Base-by-base conservation (phyloP, 2,113 vertebrate species). In the Sebastes fasciatus region DNA sequence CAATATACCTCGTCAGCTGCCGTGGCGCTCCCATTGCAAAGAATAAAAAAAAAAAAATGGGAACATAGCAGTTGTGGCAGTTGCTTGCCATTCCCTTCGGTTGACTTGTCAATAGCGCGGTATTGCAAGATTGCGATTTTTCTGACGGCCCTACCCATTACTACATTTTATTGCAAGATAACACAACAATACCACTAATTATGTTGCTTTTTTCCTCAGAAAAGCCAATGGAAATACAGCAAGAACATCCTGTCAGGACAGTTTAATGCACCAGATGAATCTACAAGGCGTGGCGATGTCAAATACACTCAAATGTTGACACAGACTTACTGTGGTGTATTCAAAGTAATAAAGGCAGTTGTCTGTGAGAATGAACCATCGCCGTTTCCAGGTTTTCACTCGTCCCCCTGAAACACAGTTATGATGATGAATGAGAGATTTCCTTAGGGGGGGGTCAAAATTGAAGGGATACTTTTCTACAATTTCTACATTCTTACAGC, bases 281-380 rank as follows among this genome's bases (percentile, higher is more conserved):
- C 6, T 8, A 51, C 12, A 54, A 42, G 2, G n/a, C 17, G 12
- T n/a, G 4, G 34, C 6, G 49, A 4, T 60, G 46, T 73, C n/a
- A 75, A n/a, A 65, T 19, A 13, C 43, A 65, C n/a, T 54, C 5
- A 52, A 13, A 21, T 26, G 26, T 14, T 21, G 26, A 67, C 8
- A 23, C 12, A 12, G 1, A 93, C 96, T 95, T 92, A 96, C 96
- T 86, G 95, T 96, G 23, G 95, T 96, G 88, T 96, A 96, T 86
- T 96, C 96, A 93, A 96, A 96, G 91, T 96, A 96, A 89, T 96
- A 96, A 67, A 96, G 94, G 88, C 96, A 96, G 90, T 96, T 96
- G 74, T 96, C 95, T 60, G 95, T 96, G 66, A 96, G 94, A 75
- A 96, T 96, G 65, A 96, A 96, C 96, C 95, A 96, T 80, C 96